A percentile compares a stretch with the other conserved stretches of the same genome.
These are phyloP conservation scores for Saxicola maurus DNA, from an alignment of 2,797 vertebrate genomes.

Conservation along the genomic window DNA sequence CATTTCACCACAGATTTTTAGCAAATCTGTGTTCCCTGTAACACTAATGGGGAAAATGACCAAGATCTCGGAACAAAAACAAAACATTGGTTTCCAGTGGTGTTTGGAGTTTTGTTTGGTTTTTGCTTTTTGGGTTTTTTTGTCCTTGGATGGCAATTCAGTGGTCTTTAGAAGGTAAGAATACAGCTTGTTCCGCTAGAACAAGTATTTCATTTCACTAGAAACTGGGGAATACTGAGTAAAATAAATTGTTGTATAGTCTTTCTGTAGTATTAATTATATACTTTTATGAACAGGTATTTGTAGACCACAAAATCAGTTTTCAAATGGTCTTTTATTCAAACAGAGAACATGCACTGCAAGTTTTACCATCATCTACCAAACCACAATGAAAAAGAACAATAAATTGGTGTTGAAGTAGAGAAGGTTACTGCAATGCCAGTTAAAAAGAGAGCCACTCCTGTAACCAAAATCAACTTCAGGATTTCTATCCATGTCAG, in stretches of 20 bases:
- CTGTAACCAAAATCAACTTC: background rate
- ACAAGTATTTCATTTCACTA: background rate
- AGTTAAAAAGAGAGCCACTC: background rate
- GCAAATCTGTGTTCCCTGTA: background rate
- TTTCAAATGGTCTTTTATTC: background rate
- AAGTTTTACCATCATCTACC: background rate
- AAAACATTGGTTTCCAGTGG: background rate
- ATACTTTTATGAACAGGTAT: background rate
- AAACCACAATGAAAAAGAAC: background rate
- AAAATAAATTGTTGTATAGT: background rate
- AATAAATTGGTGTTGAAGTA: background rate
- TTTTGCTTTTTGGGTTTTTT: too few relatives aligned
- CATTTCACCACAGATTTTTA: background rate
- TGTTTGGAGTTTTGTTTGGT: background rate
- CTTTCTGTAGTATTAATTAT: background rate
- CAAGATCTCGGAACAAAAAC: background rate
- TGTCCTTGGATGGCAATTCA: background rate
- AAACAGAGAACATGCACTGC: background rate
- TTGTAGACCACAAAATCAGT: background rate
- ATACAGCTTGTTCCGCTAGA: background rate
- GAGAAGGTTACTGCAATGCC: background rate
- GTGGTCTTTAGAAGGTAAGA: background rate
- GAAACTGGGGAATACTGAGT: background rate
- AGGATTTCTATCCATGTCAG: background rate
- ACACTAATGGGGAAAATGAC: background rate